These are phyloP conservation scores for Mesoclemmys tuberculata DNA, from an alignment of 2,113 vertebrate species.

Conservation along the genomic window DNA sequence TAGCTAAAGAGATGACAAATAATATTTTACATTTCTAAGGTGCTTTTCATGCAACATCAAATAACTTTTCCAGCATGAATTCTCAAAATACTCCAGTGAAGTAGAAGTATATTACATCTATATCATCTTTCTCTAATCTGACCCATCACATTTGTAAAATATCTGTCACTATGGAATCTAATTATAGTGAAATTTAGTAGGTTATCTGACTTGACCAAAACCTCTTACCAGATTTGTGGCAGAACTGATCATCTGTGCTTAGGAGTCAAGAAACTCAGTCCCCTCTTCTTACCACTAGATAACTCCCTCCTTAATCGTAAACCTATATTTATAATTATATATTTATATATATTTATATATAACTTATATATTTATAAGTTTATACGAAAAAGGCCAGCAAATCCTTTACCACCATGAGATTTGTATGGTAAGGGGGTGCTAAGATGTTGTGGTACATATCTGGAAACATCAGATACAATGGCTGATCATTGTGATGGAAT, in stretches of 20 bases:
- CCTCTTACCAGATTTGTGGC: neutral
- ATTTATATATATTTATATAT: too few relatives aligned
- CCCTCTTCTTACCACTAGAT: neutral
- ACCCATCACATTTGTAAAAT: conserved; percentile 47
- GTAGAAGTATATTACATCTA: conserved; percentile 42
- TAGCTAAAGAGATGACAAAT: conserved; percentile 59
- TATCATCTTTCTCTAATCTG: conserved; percentile 54
- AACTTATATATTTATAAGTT: fast-evolving
- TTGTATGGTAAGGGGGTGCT: neutral
- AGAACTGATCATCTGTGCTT: neutral
- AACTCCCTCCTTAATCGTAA: neutral
- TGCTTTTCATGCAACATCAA: conserved; percentile 72
- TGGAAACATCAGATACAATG: neutral
- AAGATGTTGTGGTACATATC: neutral
- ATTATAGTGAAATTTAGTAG: neutral
- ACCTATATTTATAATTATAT: neutral
- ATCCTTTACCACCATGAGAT: neutral
- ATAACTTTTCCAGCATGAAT: conserved; percentile 44
- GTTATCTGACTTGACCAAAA: conserved; percentile 48
- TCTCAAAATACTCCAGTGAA: conserved; percentile 57
- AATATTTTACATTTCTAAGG: conserved; percentile 70
- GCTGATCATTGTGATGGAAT: neutral
- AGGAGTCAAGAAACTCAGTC: conserved; percentile 2
- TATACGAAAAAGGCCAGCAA: neutral
- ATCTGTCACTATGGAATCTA: neutral